Percentiles rank a stretch among this genome's conserved stretches.
These are phyloP conservation scores for Rhinoptilus africanus DNA, from an alignment of 2,113 vertebrate genomes.

Conservation along the genomic window DNA sequence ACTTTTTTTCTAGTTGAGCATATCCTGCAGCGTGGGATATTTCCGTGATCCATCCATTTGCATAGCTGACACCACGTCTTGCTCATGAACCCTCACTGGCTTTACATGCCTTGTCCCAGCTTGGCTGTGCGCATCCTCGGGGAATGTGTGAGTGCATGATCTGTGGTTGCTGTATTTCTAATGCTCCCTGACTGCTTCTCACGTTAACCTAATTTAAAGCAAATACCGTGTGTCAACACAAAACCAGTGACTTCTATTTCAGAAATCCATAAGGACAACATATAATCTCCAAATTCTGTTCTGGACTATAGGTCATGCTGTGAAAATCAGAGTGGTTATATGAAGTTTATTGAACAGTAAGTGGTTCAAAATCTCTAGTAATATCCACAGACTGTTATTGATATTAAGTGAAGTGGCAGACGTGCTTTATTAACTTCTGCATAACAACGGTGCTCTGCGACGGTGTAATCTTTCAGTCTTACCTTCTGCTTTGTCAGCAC, in stretches of 20 bases:
- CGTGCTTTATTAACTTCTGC: neutral
- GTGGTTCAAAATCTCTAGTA: conserved; percentile 39
- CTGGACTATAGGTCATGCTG: neutral
- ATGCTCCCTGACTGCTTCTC: conserved; percentile 17
- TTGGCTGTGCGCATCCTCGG: neutral
- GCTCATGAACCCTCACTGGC: neutral
- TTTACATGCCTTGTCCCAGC: neutral
- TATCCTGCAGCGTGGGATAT: neutral
- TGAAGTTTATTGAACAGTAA: conserved; percentile 24
- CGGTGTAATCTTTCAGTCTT: neutral
- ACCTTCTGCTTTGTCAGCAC: conserved; percentile 23
- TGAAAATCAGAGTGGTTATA: neutral
- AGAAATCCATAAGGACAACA: neutral
- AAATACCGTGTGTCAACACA: neutral
- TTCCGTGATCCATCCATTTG: neutral
- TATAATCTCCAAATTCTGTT: conserved; percentile 30
- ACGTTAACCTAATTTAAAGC: neutral
- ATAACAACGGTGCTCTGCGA: neutral
- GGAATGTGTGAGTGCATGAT: neutral
- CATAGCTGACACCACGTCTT: neutral
- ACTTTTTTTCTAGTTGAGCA: neutral
- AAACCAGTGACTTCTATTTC: neutral
- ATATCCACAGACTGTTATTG: neutral
- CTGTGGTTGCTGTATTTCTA: neutral
- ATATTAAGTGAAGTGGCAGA: neutral